Conservation (phyloP, 2,888 invertebrate species). For the Dolichomitus sp. region DNA sequence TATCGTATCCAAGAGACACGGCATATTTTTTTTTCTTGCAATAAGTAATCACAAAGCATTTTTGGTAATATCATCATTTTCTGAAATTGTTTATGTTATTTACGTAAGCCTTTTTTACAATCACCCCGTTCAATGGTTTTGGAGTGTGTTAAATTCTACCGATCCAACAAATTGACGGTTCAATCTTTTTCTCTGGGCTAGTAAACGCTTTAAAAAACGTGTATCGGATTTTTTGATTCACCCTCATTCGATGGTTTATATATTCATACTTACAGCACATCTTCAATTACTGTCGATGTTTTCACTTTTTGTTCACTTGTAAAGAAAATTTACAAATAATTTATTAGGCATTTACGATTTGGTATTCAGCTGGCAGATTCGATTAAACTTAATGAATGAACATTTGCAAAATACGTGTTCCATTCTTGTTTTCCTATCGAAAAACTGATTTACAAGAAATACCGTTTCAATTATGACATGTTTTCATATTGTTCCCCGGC, state of each 20-base stretch:
- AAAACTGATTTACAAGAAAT: too few species aligned
- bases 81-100: neutral
- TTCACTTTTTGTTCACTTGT: neutral
- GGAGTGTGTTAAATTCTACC: neutral
- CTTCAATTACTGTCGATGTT: neutral
- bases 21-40: neutral
- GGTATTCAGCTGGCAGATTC: neutral
- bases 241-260: neutral
- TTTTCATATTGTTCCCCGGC: too few species aligned
- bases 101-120: neutral
- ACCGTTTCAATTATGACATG: too few species aligned
- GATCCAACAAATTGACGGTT: neutral
- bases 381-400: neutral
- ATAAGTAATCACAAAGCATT: neutral
- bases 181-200: neutral
- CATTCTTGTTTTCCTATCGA: too few species aligned
- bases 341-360: neutral
- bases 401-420: too few species aligned
- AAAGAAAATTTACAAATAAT: neutral
- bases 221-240: too few species aligned
- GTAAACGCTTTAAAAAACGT: neutral
- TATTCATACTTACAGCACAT: neutral
- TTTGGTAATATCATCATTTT: neutral
- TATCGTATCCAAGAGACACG: neutral
- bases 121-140: neutral